These are phyloP conservation scores for Cephus cinctus DNA, from an alignment of 1,140 invertebrate genomes.

Conservation along the genomic window DNA sequence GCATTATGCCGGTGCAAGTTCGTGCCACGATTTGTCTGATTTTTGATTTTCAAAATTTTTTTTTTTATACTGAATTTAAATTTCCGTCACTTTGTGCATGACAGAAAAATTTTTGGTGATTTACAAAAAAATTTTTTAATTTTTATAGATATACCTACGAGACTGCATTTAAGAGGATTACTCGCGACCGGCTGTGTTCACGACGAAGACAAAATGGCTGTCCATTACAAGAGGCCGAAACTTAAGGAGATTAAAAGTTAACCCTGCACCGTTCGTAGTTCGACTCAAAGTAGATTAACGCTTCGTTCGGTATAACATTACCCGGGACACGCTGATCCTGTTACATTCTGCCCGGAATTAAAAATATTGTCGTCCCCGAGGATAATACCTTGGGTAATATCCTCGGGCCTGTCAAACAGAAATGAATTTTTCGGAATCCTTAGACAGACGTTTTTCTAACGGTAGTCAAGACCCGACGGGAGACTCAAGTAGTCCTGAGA, in stretches of 20 bases:
- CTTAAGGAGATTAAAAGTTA: conserved; percentile 51
- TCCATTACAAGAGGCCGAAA: conserved; percentile 29
- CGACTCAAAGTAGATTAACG: conserved; percentile 48
- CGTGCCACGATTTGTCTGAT: too few species aligned
- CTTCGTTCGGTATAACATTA: conserved; percentile 45
- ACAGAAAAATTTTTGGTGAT: too few species aligned
- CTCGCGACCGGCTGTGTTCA: conserved; percentile 29
- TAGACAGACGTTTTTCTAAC: too few species aligned
- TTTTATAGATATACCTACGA: too few species aligned
- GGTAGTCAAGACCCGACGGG: conserved; percentile 15
- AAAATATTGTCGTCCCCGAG: conserved; percentile 51
- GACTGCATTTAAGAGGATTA: conserved; percentile 50
- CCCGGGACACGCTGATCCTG: conserved; percentile 43
- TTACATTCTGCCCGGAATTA: conserved; percentile 50
- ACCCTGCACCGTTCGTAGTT: conserved; percentile 24
- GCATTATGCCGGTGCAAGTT: conserved; percentile 2
- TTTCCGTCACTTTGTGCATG: too few species aligned
- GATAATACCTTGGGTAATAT: conserved; percentile 46
- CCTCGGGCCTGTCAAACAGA: conserved; percentile 41
- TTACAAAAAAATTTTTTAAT: too few species aligned
- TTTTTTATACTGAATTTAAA: too few species aligned
- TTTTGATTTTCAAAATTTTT: too few species aligned
- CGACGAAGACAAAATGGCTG: conserved; percentile 42
- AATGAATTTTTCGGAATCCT: conserved; percentile 34
- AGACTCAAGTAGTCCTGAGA: too few species aligned